Base-by-base conservation (phyloP, 2,797 vertebrate species). In the Microtus californicus region DNA sequence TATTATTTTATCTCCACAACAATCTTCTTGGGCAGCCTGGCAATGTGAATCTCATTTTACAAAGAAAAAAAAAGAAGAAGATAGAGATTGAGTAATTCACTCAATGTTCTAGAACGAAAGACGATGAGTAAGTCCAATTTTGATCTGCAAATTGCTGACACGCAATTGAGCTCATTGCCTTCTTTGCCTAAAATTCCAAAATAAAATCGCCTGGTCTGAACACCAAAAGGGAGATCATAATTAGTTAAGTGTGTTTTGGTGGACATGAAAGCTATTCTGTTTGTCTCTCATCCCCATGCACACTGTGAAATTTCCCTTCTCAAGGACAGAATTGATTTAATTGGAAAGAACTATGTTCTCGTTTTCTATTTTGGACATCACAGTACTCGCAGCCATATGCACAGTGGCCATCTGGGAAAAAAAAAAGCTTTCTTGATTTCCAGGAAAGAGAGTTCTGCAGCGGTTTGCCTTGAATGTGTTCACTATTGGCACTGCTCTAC, bases 391-490 rank as follows among this genome's bases (percentile, higher is more conserved):
- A 67, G 93, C 97, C 93, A 0, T 97, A 92, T 4, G 10, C 95
- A 83, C 96, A 87, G 89, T 96, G 86, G 79, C 97, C 97, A 97
- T 97, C 95, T 98, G 98, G 98, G 97, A 96, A 96, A 96, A 96
- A 96, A 96, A 79, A 51, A 51, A 92, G 86, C 74, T 15, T 71
- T 96, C 89, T 95, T 92, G 89, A 91, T 95, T 97, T 87, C 97
- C 1, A 90, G 94, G 69, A 54, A 78, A 86, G 1, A 31, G 48
- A 77, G 79, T 1, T 29, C 93, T 94, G 21, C 86, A 79, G 93
- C 40, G 1, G 80, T 94, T 78, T 93, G 43, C 90, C 56, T 90
- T 19, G 54, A 97, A 97, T 93, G 93, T 27, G 0, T 96, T 97
- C 95, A 90, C 97, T n/a, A 2, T 82, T 96, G 97, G 80, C 95